These are phyloP conservation scores for Agrotis segetum DNA, from an alignment of 2,888 invertebrate species.

Conservation along the genomic window DNA sequence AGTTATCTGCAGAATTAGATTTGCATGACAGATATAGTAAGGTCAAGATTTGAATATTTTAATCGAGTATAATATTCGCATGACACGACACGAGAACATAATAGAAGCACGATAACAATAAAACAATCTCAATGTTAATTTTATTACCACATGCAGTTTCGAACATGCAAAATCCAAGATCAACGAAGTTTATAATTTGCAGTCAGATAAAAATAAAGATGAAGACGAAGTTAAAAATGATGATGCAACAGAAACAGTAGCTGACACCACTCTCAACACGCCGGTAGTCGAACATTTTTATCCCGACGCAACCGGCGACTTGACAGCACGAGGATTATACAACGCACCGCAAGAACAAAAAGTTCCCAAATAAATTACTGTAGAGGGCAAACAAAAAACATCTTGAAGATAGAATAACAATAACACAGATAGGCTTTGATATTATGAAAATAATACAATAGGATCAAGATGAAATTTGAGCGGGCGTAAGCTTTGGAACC, in stretches of 20 bases:
- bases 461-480: slow-evolving; percentile 77
- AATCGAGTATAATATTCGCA: slow-evolving; percentile 20
- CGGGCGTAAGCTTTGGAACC: slow-evolving; percentile 67
- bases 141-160: slow-evolving; percentile 21
- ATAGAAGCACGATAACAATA: slow-evolving; percentile 23
- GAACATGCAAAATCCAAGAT: not conserved
- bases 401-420: slow-evolving; percentile 86
- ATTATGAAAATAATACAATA: slow-evolving; percentile 78
- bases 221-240: slow-evolving; percentile 32
- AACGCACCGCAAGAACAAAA: slow-evolving; percentile 67
- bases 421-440: slow-evolving; percentile 77
- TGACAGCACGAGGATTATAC: slow-evolving; percentile 78
- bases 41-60: slow-evolving; percentile 38
- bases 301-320: slow-evolving; percentile 71
- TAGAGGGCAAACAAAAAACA: slow-evolving; percentile 68
- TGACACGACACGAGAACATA: slow-evolving; percentile 26
- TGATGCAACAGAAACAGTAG: slow-evolving; percentile 65
- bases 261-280: slow-evolving; percentile 65
- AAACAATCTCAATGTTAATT: slow-evolving; percentile 26
- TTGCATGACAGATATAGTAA: slow-evolving; percentile 38
- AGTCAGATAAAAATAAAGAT: not conserved
- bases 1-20: slow-evolving; percentile 49
- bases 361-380: slow-evolving; percentile 67
- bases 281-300: slow-evolving; percentile 72
- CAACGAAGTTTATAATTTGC: not conserved